Base-by-base conservation (phyloP, 23 tunicate species). In the Halocynthia roretzi region DNA sequence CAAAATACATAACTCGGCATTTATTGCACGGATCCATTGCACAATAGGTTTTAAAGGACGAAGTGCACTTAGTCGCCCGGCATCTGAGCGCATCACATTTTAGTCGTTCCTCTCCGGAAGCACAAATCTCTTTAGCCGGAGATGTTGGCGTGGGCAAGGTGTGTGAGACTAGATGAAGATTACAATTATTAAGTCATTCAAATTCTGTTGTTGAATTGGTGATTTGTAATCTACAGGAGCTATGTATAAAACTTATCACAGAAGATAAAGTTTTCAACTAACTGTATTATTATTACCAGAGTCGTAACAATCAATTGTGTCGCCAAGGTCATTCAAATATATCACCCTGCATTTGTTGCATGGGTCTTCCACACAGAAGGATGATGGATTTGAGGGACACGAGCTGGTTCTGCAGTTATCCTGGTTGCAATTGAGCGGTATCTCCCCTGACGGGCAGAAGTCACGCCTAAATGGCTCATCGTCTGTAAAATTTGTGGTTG, bases 301-400 rank as follows among this genome's bases (percentile, higher is more conserved):
- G 44, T 1, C 44, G 44, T 31, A 4, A 54, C 78, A 74, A 54
- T 53, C 56, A 11, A 74, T 54, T 19, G 64, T 52, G 55, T 19
- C 31, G 0, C 78, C 78, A 12, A 8, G 12, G 10, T 52, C 66
- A 31, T 56, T 4, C 64, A 74, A 74, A 56, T 54, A 54, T 53
- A 74, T 52, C 19, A 54, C 10, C 6, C 56, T 53, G 31, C 78
- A 74, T 49, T 6, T 44, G 4, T 74, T 54, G 63, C 78, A 74
- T 10, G 78, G 78, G 31, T 74, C 56, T 7, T 20, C 21, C 56
- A 54, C 56, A 53, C 78, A 74, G 56, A 74, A 54, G 21, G 64
- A 44, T 8, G 5, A n/a, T 12, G 49, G 65, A 48, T 74, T 17
- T 10, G 78, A 8, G 9, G 18, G 31, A 50, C 78, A 74, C 9